Base-by-base conservation (phyloP, 2,113 vertebrate genomes). In the Egretta garzetta region DNA sequence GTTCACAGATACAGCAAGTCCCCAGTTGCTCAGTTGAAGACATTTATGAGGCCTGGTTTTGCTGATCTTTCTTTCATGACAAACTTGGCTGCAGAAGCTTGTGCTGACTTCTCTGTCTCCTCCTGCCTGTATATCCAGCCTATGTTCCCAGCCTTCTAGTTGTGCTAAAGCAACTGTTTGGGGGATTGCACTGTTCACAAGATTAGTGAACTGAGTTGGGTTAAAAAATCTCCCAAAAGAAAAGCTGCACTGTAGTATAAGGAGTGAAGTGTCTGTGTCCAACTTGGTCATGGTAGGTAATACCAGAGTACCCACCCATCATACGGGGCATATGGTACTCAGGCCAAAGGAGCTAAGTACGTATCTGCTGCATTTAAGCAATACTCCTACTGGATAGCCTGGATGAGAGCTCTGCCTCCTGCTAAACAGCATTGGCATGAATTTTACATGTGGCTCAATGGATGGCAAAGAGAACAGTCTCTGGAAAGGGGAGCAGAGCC, bases 381-480 rank as follows among this genome's bases (percentile, higher is more conserved):
- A 14, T 26, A 20, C 3, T 64, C 28, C 28, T 28, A n/a, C 20
- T 20, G 45, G 27, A 60, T 2, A 52, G 30, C 1, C 19, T 45
- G 35, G 32, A 45, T 20, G 22, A 91, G 8, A 21, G 5, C 9
- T 14, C 10, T 68, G 20, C 8, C 10, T 37, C 24, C 37, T 59
- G 27, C 14, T 53, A 58, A 66, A 35, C 8, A 19, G 53, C 52
- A 39, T 0, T 13, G 26, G 30, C 15, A 27, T 35, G 39, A 56
- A 68, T 64, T 64, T 43, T 55, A 9, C 2, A 0, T 5, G 12
- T 43, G 16, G 2, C 49, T 86, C 27, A 32, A 9, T 1, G 5
- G 58, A 33, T 0, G 28, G 15, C 9, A 52, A 71, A 85, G 23
- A 62, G 20, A 86, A 43, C 10, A 72, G 53, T 6, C 43, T 56